phyloP scores from a whole-genome alignment of 2,888 invertebrate genomes.

The Heliconius charithonia region DNA sequence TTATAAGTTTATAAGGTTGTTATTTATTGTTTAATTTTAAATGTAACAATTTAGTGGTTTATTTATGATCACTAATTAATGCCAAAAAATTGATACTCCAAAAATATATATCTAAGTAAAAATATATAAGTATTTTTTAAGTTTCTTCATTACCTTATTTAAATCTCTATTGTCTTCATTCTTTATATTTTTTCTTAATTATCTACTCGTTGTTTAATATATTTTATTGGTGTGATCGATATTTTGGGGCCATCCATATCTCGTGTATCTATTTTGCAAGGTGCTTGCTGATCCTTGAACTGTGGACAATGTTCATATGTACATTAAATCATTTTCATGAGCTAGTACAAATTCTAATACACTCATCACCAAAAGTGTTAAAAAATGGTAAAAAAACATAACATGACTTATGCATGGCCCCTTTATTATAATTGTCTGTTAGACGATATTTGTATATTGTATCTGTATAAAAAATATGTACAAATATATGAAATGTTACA shows the following conservation, averaged over 20 bases:
- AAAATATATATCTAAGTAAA: background rate
- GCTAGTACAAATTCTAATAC: no score
- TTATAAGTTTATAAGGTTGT: background rate
- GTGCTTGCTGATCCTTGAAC: no score
- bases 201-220: constrained; percentile 60
- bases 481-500: constrained; percentile 75
- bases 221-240: constrained; percentile 40
- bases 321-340: no score
- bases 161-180: background rate
- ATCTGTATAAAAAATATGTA: constrained; percentile 56
- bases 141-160: background rate
- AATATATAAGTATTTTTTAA: background rate
- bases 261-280: no score
- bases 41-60: background rate
- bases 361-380: no score
- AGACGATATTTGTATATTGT: constrained; percentile 41
- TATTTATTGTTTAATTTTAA: background rate
- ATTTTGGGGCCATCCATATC: no score
- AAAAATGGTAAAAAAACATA: no score
- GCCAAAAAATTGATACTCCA: background rate
- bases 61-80: background rate
- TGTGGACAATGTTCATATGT: no score
- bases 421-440: constrained; percentile 41
- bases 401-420: no score
- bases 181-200: background rate